Evolutionary conservation across 2,797 vertebrate species (phyloP), one percentile per base, ranked within the genome.

Genomic region (Myotis planiceps): DNA sequence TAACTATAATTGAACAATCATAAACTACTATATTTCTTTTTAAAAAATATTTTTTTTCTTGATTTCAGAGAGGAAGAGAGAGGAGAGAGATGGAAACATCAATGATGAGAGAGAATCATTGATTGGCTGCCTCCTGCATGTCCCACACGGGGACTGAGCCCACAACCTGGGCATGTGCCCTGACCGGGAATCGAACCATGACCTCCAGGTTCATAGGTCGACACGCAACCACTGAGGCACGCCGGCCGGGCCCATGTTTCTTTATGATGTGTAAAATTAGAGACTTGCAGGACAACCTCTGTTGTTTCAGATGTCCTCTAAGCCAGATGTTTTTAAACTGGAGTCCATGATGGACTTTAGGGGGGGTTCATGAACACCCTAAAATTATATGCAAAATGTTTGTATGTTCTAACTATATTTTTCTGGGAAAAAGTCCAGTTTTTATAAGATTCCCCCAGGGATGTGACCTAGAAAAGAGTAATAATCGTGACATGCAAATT

Each of bases 381-480:
- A 75, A 88, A 92, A 47, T 79, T 53, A 71, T 29, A 74, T 6
- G 37, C 21, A 89, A 86, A 85, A 90, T 91, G 25, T 68, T 37
- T 92, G 7, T 65, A 75, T 53, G 19, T 27, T 23, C 2, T 68
- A 89, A 76, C 23, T 69, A 29, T 68, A 92, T 92, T 81, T 96
- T 97, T 91, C 74, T 96, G 58, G 65, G 55, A 63, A 65, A 90
- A 91, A 45, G 2, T n/a, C 6, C 10, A 72, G 34, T 88, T 96
- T 92, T 58, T 58, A 15, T 85, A 85, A 75, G 37, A 60, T 81
- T 93, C 9, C 82, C 37, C 14, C 45, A 81, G 86, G 29, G 42
- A 58, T 63, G 21, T 81, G 53, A 86, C 37, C 45, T 82, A 60
- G 37, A 92, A 82, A 93, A 80, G 37, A 71, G 37, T 65, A 47